A percentile compares a stretch with the other conserved stretches of the same genome.
phyloP scores from a whole-genome alignment of 2,113 vertebrate genomes.

The Ariopsis seemanni region DNA sequence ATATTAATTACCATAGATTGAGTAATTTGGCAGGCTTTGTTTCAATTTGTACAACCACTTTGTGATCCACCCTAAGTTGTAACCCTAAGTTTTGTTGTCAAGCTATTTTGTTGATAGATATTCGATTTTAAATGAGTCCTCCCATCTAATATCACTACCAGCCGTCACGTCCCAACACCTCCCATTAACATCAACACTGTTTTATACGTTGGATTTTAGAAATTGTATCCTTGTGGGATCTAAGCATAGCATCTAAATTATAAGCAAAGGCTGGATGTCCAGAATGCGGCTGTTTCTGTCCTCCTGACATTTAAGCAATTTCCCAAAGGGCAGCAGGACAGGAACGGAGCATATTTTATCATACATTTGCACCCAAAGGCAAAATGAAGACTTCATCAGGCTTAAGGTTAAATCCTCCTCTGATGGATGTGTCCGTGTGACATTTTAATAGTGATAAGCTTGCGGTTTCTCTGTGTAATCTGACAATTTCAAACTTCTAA shows the following conservation, averaged over 20 bases:
- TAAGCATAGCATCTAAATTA: not conserved
- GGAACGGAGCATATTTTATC: conserved; percentile 35
- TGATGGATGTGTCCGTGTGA: not conserved
- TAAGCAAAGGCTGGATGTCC: not conserved
- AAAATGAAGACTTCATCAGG: conserved; percentile 10
- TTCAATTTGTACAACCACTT: not conserved
- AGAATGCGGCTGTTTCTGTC: not conserved
- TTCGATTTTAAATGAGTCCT: not conserved
- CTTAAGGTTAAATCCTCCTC: conserved; percentile 10
- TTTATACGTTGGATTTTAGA: not conserved
- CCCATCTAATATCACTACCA: not conserved
- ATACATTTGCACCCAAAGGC: conserved; percentile 40
- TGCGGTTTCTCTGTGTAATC: not conserved
- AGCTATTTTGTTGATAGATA: not conserved
- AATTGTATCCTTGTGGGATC: not conserved
- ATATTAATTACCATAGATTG: too few species aligned
- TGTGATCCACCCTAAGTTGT: not conserved
- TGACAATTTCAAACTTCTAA: not conserved
- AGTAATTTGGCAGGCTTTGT: not conserved
- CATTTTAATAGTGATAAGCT: not conserved
- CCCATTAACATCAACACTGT: not conserved
- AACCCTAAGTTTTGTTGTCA: not conserved
- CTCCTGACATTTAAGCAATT: conserved; percentile 38
- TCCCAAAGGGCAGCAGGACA: conserved; percentile 28
- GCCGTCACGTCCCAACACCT: not conserved